Evolutionary conservation across 1,140 invertebrate species (phyloP).

Genomic region (Drosophila suzukii): DNA sequence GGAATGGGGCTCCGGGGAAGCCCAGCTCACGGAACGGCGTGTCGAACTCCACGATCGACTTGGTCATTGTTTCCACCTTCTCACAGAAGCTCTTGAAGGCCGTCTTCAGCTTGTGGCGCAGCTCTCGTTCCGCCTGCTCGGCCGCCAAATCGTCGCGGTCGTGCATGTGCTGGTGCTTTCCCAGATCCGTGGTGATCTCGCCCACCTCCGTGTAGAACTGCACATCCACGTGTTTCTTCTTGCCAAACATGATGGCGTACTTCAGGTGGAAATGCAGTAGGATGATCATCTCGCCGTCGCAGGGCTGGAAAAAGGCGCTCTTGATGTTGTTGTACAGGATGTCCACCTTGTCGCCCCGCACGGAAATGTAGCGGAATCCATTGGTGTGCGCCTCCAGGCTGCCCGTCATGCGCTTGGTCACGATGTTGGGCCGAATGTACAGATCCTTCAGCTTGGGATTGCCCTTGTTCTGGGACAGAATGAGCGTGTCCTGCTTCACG

Average conservation of each 20-base stretch:
- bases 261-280: slow-evolving; percentile 99
- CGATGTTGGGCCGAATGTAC: slow-evolving; percentile 99
- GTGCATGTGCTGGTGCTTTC: slow-evolving; percentile 99
- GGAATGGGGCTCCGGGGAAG: slow-evolving; percentile 98
- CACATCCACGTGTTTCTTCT: slow-evolving; percentile 99
- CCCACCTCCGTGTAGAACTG: slow-evolving; percentile 99
- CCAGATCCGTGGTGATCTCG: slow-evolving; percentile 99
- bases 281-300: slow-evolving; percentile 99
- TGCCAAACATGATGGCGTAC: slow-evolving; percentile 99
- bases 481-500: slow-evolving; percentile 99
- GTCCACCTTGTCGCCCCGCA: slow-evolving; percentile 99
- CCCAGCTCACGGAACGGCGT: slow-evolving; percentile 98
- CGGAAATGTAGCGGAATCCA: slow-evolving; percentile 99
- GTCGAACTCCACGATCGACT: slow-evolving; percentile 99
- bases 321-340: slow-evolving; percentile 99
- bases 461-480: slow-evolving; percentile 97
- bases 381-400: slow-evolving; percentile 97
- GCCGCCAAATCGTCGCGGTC: slow-evolving; percentile 99
- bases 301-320: slow-evolving; percentile 99
- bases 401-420: slow-evolving; percentile 98
- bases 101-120: slow-evolving; percentile 97
- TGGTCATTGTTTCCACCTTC: slow-evolving; percentile 98
- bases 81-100: slow-evolving; percentile 99
- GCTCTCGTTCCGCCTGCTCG: slow-evolving; percentile 98
- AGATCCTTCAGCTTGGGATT: slow-evolving; percentile 99